Percentiles rank a stretch among this genome's conserved stretches.
phyloP scores from a whole-genome alignment of 1,140 invertebrate species.

The Drosophila saltans region DNA sequence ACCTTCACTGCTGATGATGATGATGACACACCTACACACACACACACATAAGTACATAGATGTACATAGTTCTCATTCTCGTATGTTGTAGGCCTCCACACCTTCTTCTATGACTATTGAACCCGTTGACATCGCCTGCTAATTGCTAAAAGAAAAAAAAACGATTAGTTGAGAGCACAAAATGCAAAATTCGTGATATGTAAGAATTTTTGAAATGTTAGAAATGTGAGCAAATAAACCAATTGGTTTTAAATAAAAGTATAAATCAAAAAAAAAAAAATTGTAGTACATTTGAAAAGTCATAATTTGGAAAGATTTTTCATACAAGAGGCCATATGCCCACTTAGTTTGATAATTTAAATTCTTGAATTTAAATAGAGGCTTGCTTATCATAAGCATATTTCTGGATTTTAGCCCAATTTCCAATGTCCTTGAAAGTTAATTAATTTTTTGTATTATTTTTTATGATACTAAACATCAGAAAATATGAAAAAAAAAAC shows the following conservation, averaged over 20 bases:
- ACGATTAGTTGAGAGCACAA: conserved; percentile 17
- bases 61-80: conserved; percentile 25
- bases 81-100: conserved; percentile 61
- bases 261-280: too few species aligned
- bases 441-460: neutral
- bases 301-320: neutral
- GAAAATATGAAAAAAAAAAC: neutral
- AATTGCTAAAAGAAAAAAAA: conserved; percentile 62
- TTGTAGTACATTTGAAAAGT: neutral
- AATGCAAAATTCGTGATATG: conserved; percentile 70
- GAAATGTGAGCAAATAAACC: conserved; percentile 34
- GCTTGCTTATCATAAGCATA: too few species aligned
- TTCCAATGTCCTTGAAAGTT: too few species aligned
- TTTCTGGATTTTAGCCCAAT: too few species aligned
- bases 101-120: conserved; percentile 65
- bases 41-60: conserved; percentile 16
- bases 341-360: too few species aligned
- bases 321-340: too few species aligned
- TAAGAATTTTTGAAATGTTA: conserved; percentile 52
- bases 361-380: too few species aligned
- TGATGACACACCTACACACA: conserved; percentile 73
- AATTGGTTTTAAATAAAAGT: neutral
- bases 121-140: conserved; percentile 75
- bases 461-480: neutral
- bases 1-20: conserved; percentile 63